A percentile compares a stretch with the other conserved stretches of the same genome.
Evolutionary conservation across 2,797 vertebrate genomes (phyloP).

Genomic region (Enteromius radiatus): DNA sequence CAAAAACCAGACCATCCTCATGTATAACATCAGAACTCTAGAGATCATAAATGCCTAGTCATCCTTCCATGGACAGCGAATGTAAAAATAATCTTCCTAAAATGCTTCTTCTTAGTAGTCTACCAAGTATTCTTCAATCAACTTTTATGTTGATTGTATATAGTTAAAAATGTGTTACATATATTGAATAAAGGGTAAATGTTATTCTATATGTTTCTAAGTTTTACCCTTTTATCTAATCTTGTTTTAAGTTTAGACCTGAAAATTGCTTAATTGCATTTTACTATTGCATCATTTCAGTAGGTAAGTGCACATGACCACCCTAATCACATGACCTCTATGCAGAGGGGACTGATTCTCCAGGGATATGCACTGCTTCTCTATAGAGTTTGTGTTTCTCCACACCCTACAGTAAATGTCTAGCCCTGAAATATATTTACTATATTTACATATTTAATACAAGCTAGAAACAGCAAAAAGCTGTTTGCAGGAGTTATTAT

Average conservation of each 20-base stretch:
- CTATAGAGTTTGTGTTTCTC: constrained; percentile 9
- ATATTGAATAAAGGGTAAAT: not conserved
- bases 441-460: not conserved
- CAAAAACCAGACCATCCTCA: not conserved
- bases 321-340: constrained; percentile 26
- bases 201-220: not conserved
- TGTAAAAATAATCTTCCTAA: not conserved
- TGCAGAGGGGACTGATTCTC: constrained; percentile 33
- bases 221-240: not conserved
- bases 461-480: not conserved
- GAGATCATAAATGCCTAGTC: constrained; percentile 7
- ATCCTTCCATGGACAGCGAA: not conserved
- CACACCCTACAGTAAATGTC: constrained; percentile 22
- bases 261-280: not conserved
- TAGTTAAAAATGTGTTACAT: not conserved
- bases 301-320: constrained; percentile 30
- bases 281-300: constrained; percentile 39
- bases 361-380: constrained; percentile 16
- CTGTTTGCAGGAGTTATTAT: not conserved
- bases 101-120: not conserved
- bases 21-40: constrained; percentile 1
- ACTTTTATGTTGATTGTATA: not conserved
- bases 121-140: not conserved
- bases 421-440: not conserved
- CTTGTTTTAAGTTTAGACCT: not conserved